Conservation (phyloP, 2,888 invertebrate genomes). For the Chaitophorus viminalis region DNA sequence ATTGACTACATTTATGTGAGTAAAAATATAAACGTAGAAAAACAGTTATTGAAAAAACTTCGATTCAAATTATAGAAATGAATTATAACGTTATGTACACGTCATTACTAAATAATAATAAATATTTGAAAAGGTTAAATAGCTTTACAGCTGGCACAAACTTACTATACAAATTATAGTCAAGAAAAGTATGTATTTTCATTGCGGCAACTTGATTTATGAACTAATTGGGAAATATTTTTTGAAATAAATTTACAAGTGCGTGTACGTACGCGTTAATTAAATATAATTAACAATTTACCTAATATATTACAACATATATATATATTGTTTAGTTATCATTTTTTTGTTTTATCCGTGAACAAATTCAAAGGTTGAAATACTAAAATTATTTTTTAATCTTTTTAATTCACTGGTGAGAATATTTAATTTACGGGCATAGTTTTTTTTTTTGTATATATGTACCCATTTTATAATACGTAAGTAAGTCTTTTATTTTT, state of each 20-base stretch:
- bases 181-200: slow-evolving; percentile 46
- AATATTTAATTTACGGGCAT: background rate
- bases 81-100: slow-evolving; percentile 27
- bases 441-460: background rate
- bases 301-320: slow-evolving; percentile 14
- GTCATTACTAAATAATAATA: slow-evolving; percentile 32
- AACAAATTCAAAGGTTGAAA: slow-evolving; percentile 19
- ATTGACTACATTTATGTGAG: background rate
- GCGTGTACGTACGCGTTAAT: background rate
- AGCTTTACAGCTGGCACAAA: slow-evolving; percentile 51
- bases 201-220: slow-evolving; percentile 38
- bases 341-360: background rate
- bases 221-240: slow-evolving; percentile 52
- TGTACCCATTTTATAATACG: too few relatives aligned
- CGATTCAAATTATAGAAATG: slow-evolving; percentile 16
- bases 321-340: slow-evolving; percentile 19
- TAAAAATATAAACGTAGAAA: background rate
- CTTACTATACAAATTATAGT: slow-evolving; percentile 57
- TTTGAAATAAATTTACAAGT: slow-evolving; percentile 27
- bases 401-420: background rate
- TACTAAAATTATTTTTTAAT: background rate
- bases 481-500: too few relatives aligned
- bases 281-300: slow-evolving; percentile 29
- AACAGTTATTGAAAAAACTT: slow-evolving; percentile 18
- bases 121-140: slow-evolving; percentile 57